Conservation (phyloP, 2,113 vertebrate genomes). For the Pundamilia nyererei region DNA sequence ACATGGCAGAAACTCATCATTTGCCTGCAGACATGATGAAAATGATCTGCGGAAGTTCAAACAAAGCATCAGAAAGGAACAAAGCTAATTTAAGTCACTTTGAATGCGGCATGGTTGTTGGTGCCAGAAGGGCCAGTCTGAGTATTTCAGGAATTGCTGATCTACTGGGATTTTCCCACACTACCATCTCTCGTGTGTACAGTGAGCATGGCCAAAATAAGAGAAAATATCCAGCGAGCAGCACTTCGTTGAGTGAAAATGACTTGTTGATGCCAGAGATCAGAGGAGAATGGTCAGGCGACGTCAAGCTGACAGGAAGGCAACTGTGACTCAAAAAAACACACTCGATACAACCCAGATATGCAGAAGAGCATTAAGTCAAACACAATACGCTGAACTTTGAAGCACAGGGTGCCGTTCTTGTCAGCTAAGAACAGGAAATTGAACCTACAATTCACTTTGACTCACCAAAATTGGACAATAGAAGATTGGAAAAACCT, state of each 20-base stretch:
- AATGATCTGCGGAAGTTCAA: neutral
- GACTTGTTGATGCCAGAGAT: neutral
- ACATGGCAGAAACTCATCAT: neutral
- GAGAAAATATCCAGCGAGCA: neutral
- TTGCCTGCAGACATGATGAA: neutral
- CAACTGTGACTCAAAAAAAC: neutral
- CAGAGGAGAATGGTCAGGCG: neutral
- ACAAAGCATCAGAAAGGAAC: neutral
- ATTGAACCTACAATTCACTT: neutral
- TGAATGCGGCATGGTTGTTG: neutral
- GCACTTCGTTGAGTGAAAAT: neutral
- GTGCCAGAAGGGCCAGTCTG: neutral
- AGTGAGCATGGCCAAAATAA: neutral
- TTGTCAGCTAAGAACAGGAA: neutral
- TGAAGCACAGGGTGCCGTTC: neutral
- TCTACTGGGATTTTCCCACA: neutral
- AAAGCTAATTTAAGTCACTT: neutral
- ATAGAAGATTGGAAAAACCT: neutral
- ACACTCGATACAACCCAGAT: neutral
- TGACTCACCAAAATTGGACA: neutral
- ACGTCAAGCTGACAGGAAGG: neutral
- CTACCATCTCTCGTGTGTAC: neutral
- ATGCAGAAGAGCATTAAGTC: neutral
- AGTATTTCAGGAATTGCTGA: neutral
- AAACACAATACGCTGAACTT: neutral